Evolutionary conservation across 64 coral and sea anemone species (phyloP).

Genomic region (Hydrozoanthus tunicans): DNA sequence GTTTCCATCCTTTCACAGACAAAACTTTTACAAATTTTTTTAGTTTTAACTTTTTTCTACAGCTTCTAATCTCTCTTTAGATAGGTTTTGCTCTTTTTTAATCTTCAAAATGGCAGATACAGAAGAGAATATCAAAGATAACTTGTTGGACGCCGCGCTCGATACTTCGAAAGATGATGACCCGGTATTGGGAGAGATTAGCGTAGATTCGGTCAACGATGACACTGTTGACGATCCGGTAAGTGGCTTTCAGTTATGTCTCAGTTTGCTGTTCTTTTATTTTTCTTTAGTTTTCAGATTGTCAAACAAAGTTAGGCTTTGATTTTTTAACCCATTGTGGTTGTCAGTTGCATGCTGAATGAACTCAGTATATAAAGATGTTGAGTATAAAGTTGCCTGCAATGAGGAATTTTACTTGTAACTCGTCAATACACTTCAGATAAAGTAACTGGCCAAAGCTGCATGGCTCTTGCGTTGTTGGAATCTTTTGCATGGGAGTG

Average conservation of each 20-base stretch:
- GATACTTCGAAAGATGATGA: conserved; percentile 90
- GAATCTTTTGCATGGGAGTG: too few relatives aligned
- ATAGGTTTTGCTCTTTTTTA: conserved; percentile 59
- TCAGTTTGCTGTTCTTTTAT: background rate
- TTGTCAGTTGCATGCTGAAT: too few relatives aligned
- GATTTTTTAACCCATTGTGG: too few relatives aligned
- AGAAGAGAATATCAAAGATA: conserved; percentile 82
- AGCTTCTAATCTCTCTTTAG: conserved; percentile 50
- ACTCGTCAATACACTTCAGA: too few relatives aligned
- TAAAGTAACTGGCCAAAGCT: too few relatives aligned
- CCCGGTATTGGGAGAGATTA: conserved; percentile 73
- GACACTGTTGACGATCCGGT: conserved; percentile 95
- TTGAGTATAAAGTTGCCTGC: too few relatives aligned
- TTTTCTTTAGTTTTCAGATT: background rate
- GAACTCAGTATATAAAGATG: too few relatives aligned
- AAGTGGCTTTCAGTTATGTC: background rate
- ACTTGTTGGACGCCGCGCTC: conserved; percentile 72
- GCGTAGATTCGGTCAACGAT: conserved; percentile 72
- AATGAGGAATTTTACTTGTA: too few relatives aligned
- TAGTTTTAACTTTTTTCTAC: background rate
- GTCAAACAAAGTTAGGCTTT: background rate
- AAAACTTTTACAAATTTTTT: background rate
- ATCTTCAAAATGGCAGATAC: conserved; percentile 79
- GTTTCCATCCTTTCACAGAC: conserved; percentile 32
- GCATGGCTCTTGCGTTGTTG: too few relatives aligned